A percentile compares a stretch with the other conserved stretches of the same genome.
These are phyloP conservation scores for Sinopyrophorus schimmeli DNA, from an alignment of 2,888 invertebrate species.

Conservation along the genomic window DNA sequence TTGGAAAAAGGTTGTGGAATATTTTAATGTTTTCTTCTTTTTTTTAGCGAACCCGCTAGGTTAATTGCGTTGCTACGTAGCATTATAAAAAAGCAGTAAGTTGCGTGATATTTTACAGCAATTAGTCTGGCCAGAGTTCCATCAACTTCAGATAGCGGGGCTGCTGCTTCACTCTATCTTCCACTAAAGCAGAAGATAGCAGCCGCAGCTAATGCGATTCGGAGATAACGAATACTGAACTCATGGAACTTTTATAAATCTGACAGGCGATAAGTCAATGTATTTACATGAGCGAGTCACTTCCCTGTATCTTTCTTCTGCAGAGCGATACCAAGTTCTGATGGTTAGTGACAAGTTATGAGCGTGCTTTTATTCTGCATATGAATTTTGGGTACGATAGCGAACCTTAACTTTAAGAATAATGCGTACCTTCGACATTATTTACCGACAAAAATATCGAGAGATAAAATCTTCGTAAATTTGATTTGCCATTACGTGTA, in stretches of 20 bases:
- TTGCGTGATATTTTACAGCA: conserved; percentile 41
- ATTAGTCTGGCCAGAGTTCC: conserved; percentile 41
- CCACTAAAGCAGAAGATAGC: conserved; percentile 39
- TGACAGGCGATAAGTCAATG: conserved; percentile 49
- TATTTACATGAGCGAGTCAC: conserved; percentile 45
- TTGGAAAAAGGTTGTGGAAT: no score
- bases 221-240: conserved; percentile 48
- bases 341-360: conserved; percentile 33
- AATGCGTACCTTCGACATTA: no score
- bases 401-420: no score
- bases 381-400: conserved; percentile 18
- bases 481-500: no score
- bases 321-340: conserved; percentile 24
- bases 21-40: no score
- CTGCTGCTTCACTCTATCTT: conserved; percentile 37
- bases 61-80: conserved; percentile 25
- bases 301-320: conserved; percentile 37
- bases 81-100: conserved; percentile 22
- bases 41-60: no score
- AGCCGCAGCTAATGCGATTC: conserved; percentile 49
- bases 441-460: no score
- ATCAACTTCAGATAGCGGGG: conserved; percentile 39
- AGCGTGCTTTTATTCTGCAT: conserved; percentile 27
- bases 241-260: conserved; percentile 48
- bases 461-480: no score